These are phyloP conservation scores for Trinorchestia longiramus DNA, from an alignment of 1,140 invertebrate genomes.

Conservation along the genomic window DNA sequence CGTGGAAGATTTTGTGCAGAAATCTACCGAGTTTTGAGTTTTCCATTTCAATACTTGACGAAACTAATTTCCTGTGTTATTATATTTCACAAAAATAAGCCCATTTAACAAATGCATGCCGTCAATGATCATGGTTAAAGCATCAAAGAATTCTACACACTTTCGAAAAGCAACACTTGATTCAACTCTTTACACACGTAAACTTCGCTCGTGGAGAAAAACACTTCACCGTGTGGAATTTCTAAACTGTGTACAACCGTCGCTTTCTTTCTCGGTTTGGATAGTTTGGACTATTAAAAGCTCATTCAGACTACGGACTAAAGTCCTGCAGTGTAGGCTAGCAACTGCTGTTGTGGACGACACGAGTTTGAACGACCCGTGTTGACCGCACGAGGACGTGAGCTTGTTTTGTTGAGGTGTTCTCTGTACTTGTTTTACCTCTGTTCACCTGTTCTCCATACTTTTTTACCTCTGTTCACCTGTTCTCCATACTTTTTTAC, in stretches of 20 bases:
- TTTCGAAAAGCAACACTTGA: background rate
- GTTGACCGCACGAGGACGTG: background rate
- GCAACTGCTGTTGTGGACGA: background rate
- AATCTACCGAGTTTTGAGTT: background rate
- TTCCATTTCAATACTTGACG: background rate
- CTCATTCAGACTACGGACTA: background rate
- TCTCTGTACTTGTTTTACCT: background rate
- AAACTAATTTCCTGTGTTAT: background rate
- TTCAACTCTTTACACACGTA: background rate
- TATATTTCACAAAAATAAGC: background rate
- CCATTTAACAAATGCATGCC: background rate
- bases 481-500: background rate
- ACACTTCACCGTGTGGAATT: background rate
- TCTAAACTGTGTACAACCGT: background rate
- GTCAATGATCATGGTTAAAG: background rate
- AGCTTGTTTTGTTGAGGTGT: background rate
- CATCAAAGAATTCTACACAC: background rate
- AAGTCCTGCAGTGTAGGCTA: background rate
- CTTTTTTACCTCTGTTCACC: background rate
- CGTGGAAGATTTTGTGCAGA: background rate
- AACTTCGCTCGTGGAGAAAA: background rate
- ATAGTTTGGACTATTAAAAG: background rate
- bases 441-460: background rate
- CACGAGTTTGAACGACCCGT: background rate
- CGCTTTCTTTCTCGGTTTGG: background rate